Conservation (phyloP, 1,140 invertebrate genomes). For the Drosophila lacteicornis region DNA sequence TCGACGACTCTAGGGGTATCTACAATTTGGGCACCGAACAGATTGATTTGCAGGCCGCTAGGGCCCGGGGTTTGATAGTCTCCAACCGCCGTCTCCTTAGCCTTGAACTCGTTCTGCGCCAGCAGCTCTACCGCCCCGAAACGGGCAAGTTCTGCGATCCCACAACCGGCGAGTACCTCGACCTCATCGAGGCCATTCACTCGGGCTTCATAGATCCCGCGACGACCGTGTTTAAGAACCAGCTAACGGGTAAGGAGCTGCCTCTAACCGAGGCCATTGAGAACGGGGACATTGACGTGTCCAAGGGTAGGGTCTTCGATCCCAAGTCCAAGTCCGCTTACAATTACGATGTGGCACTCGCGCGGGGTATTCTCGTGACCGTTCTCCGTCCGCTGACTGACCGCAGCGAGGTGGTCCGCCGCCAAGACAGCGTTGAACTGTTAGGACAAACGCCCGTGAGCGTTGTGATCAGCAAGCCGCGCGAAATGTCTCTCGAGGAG, state of each 20-base stretch:
- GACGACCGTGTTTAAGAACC: slow-evolving; percentile 91
- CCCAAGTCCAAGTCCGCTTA: slow-evolving; percentile 90
- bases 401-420: slow-evolving; percentile 86
- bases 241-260: slow-evolving; percentile 89
- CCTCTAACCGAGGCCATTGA: slow-evolving; percentile 91
- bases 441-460: slow-evolving; percentile 69
- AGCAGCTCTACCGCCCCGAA: slow-evolving; percentile 90
- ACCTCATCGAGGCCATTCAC: slow-evolving; percentile 90
- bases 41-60: slow-evolving; percentile 90
- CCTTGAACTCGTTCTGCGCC: slow-evolving; percentile 91
- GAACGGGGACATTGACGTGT: slow-evolving; percentile 91
- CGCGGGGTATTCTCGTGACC: slow-evolving; percentile 90
- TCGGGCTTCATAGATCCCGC: slow-evolving; percentile 91
- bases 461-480: slow-evolving; percentile 85
- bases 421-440: slow-evolving; percentile 86
- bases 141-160: slow-evolving; percentile 93
- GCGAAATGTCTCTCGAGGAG: slow-evolving; percentile 91
- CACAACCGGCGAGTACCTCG: slow-evolving; percentile 88
- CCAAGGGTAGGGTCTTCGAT: slow-evolving; percentile 91
- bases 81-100: slow-evolving; percentile 89
- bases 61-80: slow-evolving; percentile 90
- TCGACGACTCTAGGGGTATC: slow-evolving; percentile 90
- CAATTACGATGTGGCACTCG: slow-evolving; percentile 90
- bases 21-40: slow-evolving; percentile 88
- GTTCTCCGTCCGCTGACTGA: slow-evolving; percentile 89